A percentile compares a stretch with the other conserved stretches of the same genome.
Evolutionary conservation across 2,797 vertebrate genomes (phyloP).

Genomic region (Botia kubotai): DNA sequence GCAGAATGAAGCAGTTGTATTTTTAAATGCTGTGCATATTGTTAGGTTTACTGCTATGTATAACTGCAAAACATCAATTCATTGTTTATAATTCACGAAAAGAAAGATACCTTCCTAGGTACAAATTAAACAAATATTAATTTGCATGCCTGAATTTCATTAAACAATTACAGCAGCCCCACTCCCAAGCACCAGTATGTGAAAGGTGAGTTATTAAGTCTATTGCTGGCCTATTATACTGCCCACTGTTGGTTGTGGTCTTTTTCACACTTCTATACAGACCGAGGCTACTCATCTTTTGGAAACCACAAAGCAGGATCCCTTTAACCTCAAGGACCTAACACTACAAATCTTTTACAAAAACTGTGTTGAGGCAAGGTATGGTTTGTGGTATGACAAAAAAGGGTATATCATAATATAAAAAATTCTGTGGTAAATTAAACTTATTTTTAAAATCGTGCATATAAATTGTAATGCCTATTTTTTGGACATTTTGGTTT

Average conservation of each 20-base stretch:
- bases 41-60: slow-evolving; percentile 1
- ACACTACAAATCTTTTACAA: too few species aligned
- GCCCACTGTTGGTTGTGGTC: slow-evolving; percentile 70
- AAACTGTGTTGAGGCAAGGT: too few species aligned
- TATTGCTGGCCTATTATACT: slow-evolving; percentile 56
- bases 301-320: too few species aligned
- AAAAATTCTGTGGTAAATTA: too few species aligned
- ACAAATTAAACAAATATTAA: slow-evolving; percentile 60
- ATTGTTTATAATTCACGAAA: slow-evolving; percentile 49
- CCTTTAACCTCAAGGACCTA: too few species aligned
- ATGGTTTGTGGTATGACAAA: too few species aligned
- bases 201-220: slow-evolving; percentile 25
- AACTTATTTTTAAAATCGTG: too few species aligned
- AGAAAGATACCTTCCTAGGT: too few species aligned
- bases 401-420: too few species aligned
- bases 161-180: slow-evolving; percentile 28
- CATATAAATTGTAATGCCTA: too few species aligned
- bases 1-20: slow-evolving; percentile 34
- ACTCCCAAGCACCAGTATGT: not conserved
- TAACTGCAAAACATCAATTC: slow-evolving; percentile 58
- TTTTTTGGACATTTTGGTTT: too few species aligned
- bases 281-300: not conserved
- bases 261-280: not conserved
- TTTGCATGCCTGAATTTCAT: slow-evolving; percentile 47
- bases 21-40: slow-evolving; percentile 62